Conservation (phyloP, 1,140 invertebrate genomes). For the Heliconius hewitsoni region DNA sequence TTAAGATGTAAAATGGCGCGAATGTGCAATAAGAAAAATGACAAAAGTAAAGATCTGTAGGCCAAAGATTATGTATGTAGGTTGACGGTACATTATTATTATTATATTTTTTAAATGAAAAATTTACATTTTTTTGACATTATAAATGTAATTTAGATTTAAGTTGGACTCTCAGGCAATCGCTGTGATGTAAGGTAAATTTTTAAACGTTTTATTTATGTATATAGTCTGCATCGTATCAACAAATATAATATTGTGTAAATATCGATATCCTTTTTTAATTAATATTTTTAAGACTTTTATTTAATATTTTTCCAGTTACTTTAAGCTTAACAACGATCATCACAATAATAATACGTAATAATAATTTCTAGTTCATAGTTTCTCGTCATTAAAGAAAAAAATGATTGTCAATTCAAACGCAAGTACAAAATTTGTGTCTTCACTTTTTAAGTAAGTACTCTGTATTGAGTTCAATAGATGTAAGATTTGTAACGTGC, state of each 20-base stretch:
- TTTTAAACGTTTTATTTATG: slow-evolving; percentile 55
- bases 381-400: neutral
- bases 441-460: slow-evolving; percentile 28
- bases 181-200: slow-evolving; percentile 76
- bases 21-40: slow-evolving; percentile 63
- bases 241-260: slow-evolving; percentile 25
- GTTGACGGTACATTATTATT: slow-evolving; percentile 51
- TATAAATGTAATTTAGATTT: slow-evolving; percentile 59
- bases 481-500: slow-evolving; percentile 5
- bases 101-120: slow-evolving; percentile 38
- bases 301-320: neutral
- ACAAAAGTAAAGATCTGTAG: slow-evolving; percentile 73
- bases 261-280: slow-evolving; percentile 9
- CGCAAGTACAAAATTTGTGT: slow-evolving; percentile 39
- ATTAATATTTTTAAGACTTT: neutral
- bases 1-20: slow-evolving; percentile 46
- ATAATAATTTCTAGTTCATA: neutral
- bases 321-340: neutral
- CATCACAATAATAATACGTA: slow-evolving; percentile 11
- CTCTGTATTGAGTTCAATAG: slow-evolving; percentile 28
- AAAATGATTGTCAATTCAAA: slow-evolving; percentile 29
- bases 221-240: slow-evolving; percentile 47
- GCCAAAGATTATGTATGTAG: slow-evolving; percentile 74
- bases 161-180: slow-evolving; percentile 74
- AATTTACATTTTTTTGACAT: slow-evolving; percentile 46